Percentiles rank a stretch among this genome's conserved stretches.
These are phyloP conservation scores for Chelonia mydas DNA, from an alignment of 2,797 vertebrate species.

Conservation along the genomic window DNA sequence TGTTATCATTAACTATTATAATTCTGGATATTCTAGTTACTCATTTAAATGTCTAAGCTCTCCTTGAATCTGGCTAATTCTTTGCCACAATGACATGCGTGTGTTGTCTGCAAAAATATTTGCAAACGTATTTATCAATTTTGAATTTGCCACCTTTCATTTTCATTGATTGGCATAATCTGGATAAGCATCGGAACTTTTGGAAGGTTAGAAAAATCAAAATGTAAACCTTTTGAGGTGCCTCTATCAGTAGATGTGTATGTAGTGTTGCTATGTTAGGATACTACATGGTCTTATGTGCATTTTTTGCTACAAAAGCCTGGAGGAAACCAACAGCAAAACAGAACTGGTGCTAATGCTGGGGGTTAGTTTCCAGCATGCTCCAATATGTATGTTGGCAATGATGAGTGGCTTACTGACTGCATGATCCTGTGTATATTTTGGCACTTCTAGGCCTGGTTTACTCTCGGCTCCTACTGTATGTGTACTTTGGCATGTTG, in stretches of 20 bases:
- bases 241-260: background rate
- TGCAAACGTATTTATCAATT: fast-evolving
- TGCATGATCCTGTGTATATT: background rate
- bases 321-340: background rate
- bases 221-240: background rate
- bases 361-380: background rate
- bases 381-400: background rate
- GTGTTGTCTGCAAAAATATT: background rate
- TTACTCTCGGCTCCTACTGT: constrained; percentile 21
- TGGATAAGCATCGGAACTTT: background rate
- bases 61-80: background rate
- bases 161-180: background rate
- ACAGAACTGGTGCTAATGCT: background rate
- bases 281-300: background rate
- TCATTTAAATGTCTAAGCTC: background rate
- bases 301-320: fast-evolving
- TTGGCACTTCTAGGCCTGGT: constrained; percentile 16
- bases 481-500: constrained; percentile 50
- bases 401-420: background rate
- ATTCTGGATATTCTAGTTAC: background rate
- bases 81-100: background rate
- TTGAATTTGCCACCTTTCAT: background rate
- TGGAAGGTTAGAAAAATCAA: background rate
- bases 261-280: background rate
- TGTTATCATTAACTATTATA: background rate